Evolutionary conservation across 2,888 invertebrate genomes (phyloP).

Genomic region (Anodontia alba): DNA sequence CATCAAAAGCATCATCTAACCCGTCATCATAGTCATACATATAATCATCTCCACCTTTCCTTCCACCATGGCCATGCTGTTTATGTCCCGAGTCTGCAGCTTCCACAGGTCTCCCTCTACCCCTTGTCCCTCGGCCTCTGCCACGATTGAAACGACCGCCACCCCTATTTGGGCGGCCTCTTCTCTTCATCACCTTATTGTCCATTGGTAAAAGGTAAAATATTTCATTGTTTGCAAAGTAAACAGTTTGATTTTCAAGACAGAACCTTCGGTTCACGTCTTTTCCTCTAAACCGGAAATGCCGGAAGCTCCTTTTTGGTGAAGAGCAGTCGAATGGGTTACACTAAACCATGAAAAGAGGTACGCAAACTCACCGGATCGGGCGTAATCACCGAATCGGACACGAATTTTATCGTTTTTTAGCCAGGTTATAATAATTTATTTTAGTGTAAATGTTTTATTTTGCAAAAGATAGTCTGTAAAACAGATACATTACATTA

Average conservation of each 20-base stretch:
- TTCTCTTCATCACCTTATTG: constrained; percentile 46
- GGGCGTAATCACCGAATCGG: too few relatives aligned
- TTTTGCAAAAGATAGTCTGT: too few relatives aligned
- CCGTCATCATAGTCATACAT: constrained; percentile 49
- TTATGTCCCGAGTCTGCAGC: constrained; percentile 11
- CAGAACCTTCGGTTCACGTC: too few relatives aligned
- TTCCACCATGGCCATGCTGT: constrained; percentile 58
- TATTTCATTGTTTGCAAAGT: too few relatives aligned
- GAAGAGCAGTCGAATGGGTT: constrained; percentile 16
- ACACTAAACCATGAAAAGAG: too few relatives aligned
- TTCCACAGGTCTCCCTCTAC: constrained; percentile 41
- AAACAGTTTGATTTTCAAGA: too few relatives aligned
- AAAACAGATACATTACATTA: too few relatives aligned
- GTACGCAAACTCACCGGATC: too few relatives aligned
- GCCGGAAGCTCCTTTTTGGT: constrained; percentile 16
- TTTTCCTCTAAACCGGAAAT: neutral
- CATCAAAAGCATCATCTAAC: constrained; percentile 41
- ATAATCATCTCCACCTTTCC: constrained; percentile 63
- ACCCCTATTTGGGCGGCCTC: constrained; percentile 76
- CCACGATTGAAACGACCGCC: constrained; percentile 72
- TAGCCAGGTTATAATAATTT: too few relatives aligned
- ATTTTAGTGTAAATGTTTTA: too few relatives aligned
- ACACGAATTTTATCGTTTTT: too few relatives aligned
- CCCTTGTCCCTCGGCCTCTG: constrained; percentile 61
- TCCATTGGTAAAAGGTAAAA: constrained; percentile 39